phyloP scores from a whole-genome alignment of 2,113 vertebrate genomes.

The Tympanuchus pallidicinctus region DNA sequence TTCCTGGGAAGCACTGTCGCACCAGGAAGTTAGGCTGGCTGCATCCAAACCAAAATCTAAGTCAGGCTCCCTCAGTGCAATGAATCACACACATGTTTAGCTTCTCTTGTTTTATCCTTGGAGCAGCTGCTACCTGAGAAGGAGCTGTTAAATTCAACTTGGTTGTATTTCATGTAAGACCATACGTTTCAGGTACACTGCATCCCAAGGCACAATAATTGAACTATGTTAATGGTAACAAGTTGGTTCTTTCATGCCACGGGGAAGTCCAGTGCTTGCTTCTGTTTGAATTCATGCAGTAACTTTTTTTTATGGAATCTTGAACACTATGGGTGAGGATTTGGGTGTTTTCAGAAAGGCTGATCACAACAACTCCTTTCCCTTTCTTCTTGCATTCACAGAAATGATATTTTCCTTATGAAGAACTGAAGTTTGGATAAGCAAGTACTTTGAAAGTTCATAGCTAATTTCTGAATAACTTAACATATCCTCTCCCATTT shows the following conservation, averaged over 20 bases:
- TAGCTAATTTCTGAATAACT: background rate
- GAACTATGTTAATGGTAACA: background rate
- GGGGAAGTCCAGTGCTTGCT: background rate
- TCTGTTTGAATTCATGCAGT: background rate
- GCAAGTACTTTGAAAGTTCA: background rate
- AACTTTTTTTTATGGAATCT: background rate
- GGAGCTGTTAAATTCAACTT: fast-evolving
- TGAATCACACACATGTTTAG: background rate
- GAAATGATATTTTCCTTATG: background rate
- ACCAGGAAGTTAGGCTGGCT: fast-evolving
- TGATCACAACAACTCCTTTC: background rate
- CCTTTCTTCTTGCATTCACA: background rate
- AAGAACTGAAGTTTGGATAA: background rate
- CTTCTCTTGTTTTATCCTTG: background rate
- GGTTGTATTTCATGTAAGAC: background rate
- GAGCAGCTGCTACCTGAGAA: background rate
- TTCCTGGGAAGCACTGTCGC: background rate
- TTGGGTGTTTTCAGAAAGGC: background rate
- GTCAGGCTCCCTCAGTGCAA: background rate
- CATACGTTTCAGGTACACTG: fast-evolving
- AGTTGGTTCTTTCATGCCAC: background rate
- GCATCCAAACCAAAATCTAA: background rate
- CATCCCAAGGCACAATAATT: background rate
- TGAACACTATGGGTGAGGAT: background rate
- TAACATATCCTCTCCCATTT: background rate